Conservation (phyloP, 2,113 vertebrate genomes). For the Pitta sordida region DNA sequence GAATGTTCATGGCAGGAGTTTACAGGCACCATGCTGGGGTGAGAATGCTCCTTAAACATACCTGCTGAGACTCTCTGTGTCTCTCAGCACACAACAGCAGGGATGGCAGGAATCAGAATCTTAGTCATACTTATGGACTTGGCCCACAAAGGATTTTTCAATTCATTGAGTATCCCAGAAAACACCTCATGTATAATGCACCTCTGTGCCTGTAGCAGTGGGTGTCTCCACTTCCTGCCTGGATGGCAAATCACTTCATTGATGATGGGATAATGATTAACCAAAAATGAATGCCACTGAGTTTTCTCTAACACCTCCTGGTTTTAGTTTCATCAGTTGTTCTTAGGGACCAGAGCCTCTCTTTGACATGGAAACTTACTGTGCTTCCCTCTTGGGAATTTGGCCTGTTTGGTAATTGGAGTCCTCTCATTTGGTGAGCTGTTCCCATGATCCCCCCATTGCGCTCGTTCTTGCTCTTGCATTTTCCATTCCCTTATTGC, state of each 20-base stretch:
- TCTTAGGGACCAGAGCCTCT: neutral
- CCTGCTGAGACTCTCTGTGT: neutral
- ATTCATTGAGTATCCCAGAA: constrained; percentile 28
- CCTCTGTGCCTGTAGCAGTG: neutral
- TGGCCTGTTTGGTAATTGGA: neutral
- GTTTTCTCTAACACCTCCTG: neutral
- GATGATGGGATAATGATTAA: neutral
- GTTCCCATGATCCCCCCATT: neutral
- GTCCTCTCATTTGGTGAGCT: neutral
- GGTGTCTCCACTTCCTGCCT: constrained; percentile 1
- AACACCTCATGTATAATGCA: neutral
- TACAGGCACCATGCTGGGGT: neutral
- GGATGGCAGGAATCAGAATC: neutral
- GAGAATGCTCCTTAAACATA: neutral
- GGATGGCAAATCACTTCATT: neutral
- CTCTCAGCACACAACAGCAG: fast-evolving
- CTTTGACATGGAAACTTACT: neutral
- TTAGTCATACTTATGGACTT: neutral
- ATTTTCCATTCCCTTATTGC: neutral
- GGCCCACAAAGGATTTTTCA: neutral
- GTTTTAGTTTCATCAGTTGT: neutral
- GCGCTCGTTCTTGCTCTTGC: neutral
- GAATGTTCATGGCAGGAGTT: neutral
- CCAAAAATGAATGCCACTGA: neutral
- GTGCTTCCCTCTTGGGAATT: neutral